phyloP scores from a whole-genome alignment of 2,888 invertebrate genomes.

The Deladenus siricidicola region DNA sequence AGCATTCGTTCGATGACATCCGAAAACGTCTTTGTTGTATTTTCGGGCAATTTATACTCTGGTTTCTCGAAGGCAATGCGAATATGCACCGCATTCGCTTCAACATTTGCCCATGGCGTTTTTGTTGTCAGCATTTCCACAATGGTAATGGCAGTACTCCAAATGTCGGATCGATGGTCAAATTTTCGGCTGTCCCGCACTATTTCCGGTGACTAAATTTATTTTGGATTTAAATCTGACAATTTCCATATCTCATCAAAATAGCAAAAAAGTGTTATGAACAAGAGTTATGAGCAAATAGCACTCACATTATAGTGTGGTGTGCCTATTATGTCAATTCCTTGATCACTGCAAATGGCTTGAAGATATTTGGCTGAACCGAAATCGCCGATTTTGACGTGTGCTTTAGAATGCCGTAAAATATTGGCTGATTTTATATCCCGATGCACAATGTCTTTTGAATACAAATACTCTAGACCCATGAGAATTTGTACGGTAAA shows the following conservation, averaged over 20 bases:
- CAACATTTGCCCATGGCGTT: constrained; percentile 37
- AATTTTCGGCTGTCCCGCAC: constrained; percentile 21
- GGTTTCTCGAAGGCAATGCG: constrained; percentile 28
- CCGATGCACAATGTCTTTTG: constrained; percentile 56
- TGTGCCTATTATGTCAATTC: constrained; percentile 33
- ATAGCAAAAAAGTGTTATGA: too few species aligned
- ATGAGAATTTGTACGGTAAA: constrained; percentile 57
- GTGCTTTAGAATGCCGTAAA: constrained; percentile 55
- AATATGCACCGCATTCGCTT: constrained; percentile 25
- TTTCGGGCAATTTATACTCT: constrained; percentile 14
- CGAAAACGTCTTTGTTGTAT: constrained; percentile 7
- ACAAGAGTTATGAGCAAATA: too few species aligned
- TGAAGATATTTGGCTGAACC: constrained; percentile 57
- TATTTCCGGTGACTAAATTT: constrained; percentile 9
- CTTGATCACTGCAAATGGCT: constrained; percentile 48
- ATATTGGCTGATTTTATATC: constrained; percentile 57
- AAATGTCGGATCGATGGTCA: constrained; percentile 41
- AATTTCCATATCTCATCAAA: too few species aligned
- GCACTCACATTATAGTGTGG: constrained; percentile 36
- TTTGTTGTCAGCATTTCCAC: constrained; percentile 33
- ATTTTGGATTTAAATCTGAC: neutral
- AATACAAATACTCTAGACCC: constrained; percentile 57
- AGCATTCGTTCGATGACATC: constrained; percentile 24
- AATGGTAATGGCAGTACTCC: constrained; percentile 36
- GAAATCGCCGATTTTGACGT: constrained; percentile 58